These are phyloP conservation scores for Lepilemur septentrionalis DNA, from an alignment of 2,797 vertebrate species.

Conservation along the genomic window DNA sequence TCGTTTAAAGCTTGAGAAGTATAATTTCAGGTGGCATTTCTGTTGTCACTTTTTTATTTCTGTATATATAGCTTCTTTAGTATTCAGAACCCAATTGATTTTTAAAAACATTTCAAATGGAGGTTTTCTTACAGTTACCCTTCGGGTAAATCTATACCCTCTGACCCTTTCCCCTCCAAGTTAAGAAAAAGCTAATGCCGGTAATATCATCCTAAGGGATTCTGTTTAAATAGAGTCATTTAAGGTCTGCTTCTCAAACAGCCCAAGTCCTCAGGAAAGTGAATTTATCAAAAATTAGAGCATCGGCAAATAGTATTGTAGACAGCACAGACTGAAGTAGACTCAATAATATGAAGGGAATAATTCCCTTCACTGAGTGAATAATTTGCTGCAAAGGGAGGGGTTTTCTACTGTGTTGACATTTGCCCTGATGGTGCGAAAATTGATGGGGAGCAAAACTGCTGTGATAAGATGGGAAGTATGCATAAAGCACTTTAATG, in stretches of 20 bases:
- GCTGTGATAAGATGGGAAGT: not conserved
- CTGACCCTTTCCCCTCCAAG: not conserved
- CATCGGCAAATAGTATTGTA: too few species aligned
- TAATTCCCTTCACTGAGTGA: not conserved
- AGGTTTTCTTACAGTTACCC: not conserved
- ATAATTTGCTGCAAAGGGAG: not conserved
- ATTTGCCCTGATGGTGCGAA: not conserved
- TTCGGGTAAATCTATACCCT: not conserved
- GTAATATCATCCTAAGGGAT: not conserved
- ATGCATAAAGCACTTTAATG: not conserved
- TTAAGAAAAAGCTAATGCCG: not conserved
- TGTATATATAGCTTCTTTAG: not conserved
- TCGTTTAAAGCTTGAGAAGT: not conserved
- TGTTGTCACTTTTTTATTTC: not conserved
- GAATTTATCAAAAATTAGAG: not conserved
- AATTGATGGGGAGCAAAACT: too few species aligned
- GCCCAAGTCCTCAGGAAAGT: not conserved
- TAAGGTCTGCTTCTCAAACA: not conserved
- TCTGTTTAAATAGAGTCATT: not conserved
- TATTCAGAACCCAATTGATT: constrained; percentile 20
- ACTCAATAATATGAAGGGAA: not conserved
- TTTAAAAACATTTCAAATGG: not conserved
- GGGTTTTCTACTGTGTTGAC: not conserved
- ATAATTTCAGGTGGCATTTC: not conserved
- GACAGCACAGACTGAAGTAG: not conserved